phyloP scores from a whole-genome alignment of 1,140 invertebrate species.

The Brachystomella parvula region DNA sequence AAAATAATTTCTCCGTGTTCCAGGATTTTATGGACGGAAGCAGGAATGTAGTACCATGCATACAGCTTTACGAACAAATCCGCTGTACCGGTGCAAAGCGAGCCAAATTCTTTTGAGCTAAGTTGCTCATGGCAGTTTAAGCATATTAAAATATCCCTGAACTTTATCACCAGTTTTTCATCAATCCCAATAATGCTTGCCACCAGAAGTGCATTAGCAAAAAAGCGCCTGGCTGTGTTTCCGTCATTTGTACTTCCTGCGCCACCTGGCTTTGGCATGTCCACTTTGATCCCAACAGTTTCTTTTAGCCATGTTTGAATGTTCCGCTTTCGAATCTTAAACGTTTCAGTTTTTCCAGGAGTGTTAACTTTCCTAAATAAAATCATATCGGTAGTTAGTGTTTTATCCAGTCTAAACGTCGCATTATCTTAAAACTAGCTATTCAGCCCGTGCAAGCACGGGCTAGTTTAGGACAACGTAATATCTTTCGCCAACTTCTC shows the following conservation, averaged over 20 bases:
- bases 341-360: too few relatives aligned
- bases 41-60: constrained; percentile 42
- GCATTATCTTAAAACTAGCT: too few relatives aligned
- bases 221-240: neutral
- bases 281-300: neutral
- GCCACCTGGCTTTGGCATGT: neutral
- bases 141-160: neutral
- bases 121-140: neutral
- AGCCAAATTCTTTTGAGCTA: neutral
- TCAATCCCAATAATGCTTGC: neutral
- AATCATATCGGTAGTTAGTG: too few relatives aligned
- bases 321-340: neutral
- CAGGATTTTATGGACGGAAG: constrained; percentile 43
- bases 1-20: constrained; percentile 40
- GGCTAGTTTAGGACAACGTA: too few relatives aligned
- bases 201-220: neutral
- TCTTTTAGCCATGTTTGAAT: neutral
- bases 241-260: neutral
- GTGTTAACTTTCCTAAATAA: too few relatives aligned
- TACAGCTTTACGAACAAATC: constrained; percentile 28
- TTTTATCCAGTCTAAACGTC: too few relatives aligned
- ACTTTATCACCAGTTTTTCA: neutral
- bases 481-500: too few relatives aligned
- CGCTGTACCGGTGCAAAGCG: neutral
- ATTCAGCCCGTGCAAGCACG: too few relatives aligned